Conservation (phyloP, 2,888 invertebrate species). For the Dendrolimus houi region DNA sequence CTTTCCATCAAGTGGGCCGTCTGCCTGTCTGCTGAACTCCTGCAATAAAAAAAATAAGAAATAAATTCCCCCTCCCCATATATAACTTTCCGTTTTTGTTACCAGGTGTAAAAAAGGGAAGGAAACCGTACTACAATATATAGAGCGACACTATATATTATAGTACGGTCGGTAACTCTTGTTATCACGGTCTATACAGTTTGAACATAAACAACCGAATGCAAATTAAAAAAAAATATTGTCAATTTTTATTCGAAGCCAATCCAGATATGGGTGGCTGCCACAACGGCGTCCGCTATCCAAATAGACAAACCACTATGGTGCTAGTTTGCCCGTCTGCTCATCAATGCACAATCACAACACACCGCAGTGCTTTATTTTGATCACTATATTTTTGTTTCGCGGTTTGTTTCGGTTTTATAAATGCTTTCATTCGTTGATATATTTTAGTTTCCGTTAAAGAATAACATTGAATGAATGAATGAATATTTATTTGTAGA, state of each 20-base stretch:
- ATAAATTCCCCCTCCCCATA: no score
- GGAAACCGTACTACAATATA: background rate
- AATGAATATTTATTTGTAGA: no score
- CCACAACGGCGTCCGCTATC: background rate
- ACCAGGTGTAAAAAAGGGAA: no score
- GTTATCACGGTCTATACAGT: no score
- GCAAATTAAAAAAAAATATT: background rate
- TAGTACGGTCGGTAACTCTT: background rate
- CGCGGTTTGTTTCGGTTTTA: background rate
- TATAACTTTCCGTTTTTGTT: no score
- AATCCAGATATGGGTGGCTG: background rate
- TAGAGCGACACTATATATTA: background rate
- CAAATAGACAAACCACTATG: background rate
- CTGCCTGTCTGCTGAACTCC: no score
- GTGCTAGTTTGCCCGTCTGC: background rate
- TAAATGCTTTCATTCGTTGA: no score
- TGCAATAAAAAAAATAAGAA: no score
- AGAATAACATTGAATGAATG: no score
- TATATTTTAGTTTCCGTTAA: no score
- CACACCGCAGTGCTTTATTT: background rate
- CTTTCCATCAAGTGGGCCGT: no score
- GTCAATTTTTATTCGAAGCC: background rate
- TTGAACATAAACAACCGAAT: background rate
- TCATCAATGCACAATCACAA: background rate
- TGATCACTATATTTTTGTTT: background rate